These are phyloP conservation scores for Homalodisca vitripennis DNA, from an alignment of 1,140 invertebrate species.

Conservation along the genomic window DNA sequence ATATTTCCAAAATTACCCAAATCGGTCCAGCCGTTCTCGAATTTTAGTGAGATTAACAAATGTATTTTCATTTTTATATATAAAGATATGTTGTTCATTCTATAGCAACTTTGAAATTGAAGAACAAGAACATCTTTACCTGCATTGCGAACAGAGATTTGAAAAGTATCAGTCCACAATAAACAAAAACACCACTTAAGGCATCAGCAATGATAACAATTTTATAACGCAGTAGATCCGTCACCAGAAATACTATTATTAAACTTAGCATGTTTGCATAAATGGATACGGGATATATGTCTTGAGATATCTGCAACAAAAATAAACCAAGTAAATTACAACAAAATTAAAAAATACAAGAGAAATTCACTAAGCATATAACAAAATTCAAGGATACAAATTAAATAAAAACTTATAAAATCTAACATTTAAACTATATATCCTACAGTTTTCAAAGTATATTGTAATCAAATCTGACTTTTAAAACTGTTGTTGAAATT, in stretches of 20 bases:
- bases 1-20: too few species aligned
- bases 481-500: not conserved
- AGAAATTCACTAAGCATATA: too few species aligned
- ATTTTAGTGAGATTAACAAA: too few species aligned
- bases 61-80: too few species aligned
- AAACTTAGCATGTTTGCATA: constrained; percentile 73
- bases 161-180: constrained; percentile 37
- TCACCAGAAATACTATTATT: constrained; percentile 75
- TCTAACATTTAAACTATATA: not conserved
- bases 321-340: too few species aligned
- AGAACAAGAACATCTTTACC: too few species aligned
- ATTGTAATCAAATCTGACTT: not conserved
- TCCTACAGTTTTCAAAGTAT: not conserved
- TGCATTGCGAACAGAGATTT: constrained; percentile 37
- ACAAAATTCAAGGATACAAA: not conserved
- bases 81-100: too few species aligned
- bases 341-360: too few species aligned
- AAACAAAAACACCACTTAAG: constrained; percentile 57
- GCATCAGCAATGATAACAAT: constrained; percentile 77
- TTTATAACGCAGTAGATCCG: constrained; percentile 84
- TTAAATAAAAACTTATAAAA: constrained; percentile 23
- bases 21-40: too few species aligned
- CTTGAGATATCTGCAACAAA: constrained; percentile 60
- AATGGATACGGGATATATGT: constrained; percentile 79
- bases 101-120: too few species aligned